Base-by-base conservation (phyloP, 2,888 invertebrate genomes). In the Campaea margaritaria region DNA sequence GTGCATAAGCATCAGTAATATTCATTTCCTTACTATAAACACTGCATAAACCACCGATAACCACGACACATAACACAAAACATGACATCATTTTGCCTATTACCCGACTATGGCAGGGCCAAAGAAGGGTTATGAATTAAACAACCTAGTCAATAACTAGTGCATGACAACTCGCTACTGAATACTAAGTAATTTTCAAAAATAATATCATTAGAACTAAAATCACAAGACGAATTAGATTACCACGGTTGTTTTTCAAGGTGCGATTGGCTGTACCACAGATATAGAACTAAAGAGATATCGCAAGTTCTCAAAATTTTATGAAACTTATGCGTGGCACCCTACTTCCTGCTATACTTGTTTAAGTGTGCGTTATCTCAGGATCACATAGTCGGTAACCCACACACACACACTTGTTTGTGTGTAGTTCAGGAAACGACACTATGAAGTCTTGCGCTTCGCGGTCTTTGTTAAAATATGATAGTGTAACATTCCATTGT, bases 181-280 rank as follows among this genome's bases (percentile, higher is more conserved):
- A 21, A 43, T 13, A 48, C 13, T 4, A 36, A 12, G 1, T 36
- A 12, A 14, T 39, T n/a, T 2, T 10, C n/a, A n/a, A 39, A 15
- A 16, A 39, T 31, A 28, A 39, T 41, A 9, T 21, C 15, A 13
- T 39, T 38, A 38, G 12, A 12, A n/a, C 4, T n/a, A n/a, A 2
- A 14, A 39, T 8, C 8, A 8, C 31, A 58, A 16, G 43, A 58
- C 52, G 16, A 36, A 43, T 58, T 8, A 2, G 15, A 58, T 51
- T 51, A 21, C 10, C 42, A 58, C 27, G 58, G 42, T 36, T 12
- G 21, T 51, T 51, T 5, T 51, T 46, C 58, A 51, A 47, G 51
- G 58, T 47, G 10, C 5, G 14, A 36, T 48, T 48, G 7, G 31
- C 31, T 39, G 14, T 13, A 42, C 27, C 15, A 28, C 31, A 31